These are phyloP conservation scores for Hydroisotoma schaefferi DNA, from an alignment of 2,888 invertebrate genomes.

Conservation along the genomic window DNA sequence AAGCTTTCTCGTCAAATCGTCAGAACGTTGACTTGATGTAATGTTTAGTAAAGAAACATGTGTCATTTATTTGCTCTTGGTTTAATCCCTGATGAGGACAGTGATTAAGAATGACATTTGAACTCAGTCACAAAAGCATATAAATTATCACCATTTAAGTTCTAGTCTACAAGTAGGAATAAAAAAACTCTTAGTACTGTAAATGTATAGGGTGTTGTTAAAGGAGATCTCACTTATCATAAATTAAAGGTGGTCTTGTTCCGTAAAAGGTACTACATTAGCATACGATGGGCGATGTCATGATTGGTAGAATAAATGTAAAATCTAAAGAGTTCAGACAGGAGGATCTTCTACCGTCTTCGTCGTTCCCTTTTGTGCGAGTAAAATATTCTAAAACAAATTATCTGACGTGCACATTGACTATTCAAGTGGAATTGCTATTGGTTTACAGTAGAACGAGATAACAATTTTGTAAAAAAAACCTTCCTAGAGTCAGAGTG, in stretches of 20 bases:
- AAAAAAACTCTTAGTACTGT: no score
- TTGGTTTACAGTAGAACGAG: no score
- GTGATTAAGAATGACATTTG: no score
- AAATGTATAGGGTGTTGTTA: slow-evolving; percentile 4
- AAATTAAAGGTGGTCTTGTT: neutral
- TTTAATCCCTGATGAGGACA: no score
- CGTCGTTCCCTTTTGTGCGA: neutral
- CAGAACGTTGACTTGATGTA: no score
- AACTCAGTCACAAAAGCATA: no score
- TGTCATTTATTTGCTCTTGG: no score
- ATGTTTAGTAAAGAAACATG: no score
- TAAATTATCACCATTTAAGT: slow-evolving; percentile 17
- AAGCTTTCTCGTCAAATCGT: no score
- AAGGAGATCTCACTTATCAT: slow-evolving; percentile 7
- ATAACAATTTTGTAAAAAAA: no score
- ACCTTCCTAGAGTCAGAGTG: no score
- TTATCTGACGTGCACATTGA: neutral
- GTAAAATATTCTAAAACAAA: neutral
- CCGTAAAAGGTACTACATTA: neutral
- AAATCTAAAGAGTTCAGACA: slow-evolving; percentile 6
- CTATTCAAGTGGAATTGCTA: slow-evolving; percentile 1
- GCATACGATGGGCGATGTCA: slow-evolving; percentile 5
- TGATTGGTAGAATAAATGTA: neutral
- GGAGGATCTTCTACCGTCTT: neutral
- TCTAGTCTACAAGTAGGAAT: slow-evolving; percentile 1